Percentiles rank a stretch among this genome's conserved stretches.
Evolutionary conservation across 2,888 invertebrate species (phyloP).

Genomic region (Drosophila austrosaltans): DNA sequence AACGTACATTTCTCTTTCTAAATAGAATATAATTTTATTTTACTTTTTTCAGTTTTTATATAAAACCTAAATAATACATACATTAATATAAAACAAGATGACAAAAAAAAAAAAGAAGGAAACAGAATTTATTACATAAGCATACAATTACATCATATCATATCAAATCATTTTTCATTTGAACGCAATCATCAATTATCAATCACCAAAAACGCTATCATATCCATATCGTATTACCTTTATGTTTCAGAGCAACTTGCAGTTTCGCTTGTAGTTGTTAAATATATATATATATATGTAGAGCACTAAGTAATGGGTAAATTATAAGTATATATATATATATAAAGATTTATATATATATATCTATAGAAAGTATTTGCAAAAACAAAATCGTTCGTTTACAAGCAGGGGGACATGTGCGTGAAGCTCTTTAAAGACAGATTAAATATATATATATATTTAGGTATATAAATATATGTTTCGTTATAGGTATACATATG

Average conservation of each 20-base stretch:
- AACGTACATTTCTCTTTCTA: slow-evolving; percentile 39
- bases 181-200: slow-evolving; percentile 30
- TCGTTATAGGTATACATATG: slow-evolving; percentile 1
- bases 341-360: slow-evolving; percentile 10
- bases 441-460: slow-evolving; percentile 30
- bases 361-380: slow-evolving; percentile 7
- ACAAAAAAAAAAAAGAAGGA: slow-evolving; percentile 48
- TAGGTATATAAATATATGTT: slow-evolving; percentile 20
- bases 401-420: slow-evolving; percentile 14
- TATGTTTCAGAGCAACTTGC: slow-evolving; percentile 20
- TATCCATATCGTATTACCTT: slow-evolving; percentile 7
- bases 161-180: slow-evolving; percentile 27
- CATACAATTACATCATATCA: slow-evolving; percentile 56
- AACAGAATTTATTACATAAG: slow-evolving; percentile 39
- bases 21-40: slow-evolving; percentile 72
- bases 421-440: slow-evolving; percentile 12
- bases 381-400: slow-evolving; percentile 14
- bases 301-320: slow-evolving; percentile 50
- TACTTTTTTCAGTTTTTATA: slow-evolving; percentile 62
- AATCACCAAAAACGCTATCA: slow-evolving; percentile 27
- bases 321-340: slow-evolving; percentile 41
- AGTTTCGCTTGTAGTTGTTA: slow-evolving; percentile 36
- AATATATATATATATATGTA: slow-evolving; percentile 56
- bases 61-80: slow-evolving; percentile 71
- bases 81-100: slow-evolving; percentile 69